These are phyloP conservation scores for Epinephelus lanceolatus DNA, from an alignment of 2,113 vertebrate species.

Conservation along the genomic window DNA sequence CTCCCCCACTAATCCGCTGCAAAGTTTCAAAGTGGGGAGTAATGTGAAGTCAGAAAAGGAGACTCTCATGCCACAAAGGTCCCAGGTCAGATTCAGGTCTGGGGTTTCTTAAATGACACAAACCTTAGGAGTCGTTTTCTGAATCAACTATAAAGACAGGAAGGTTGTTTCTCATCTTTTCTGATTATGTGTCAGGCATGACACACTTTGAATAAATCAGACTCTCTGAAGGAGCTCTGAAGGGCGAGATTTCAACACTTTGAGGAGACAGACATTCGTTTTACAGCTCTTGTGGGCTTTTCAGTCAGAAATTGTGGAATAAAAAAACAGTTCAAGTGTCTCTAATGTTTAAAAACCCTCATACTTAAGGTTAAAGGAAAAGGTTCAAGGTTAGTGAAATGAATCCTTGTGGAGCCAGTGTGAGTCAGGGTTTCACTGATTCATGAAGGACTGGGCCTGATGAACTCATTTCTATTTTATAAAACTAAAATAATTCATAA, in stretches of 20 bases:
- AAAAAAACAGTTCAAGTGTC: neutral
- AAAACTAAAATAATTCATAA: neutral
- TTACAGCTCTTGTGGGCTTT: constrained; percentile 18
- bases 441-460: neutral
- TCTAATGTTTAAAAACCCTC: neutral
- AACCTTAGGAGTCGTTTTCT: neutral
- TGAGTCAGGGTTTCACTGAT: neutral
- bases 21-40: neutral
- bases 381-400: neutral
- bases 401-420: neutral
- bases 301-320: neutral
- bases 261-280: constrained; percentile 10
- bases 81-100: neutral
- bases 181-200: neutral
- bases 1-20: neutral
- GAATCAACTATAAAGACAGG: neutral
- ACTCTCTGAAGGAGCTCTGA: constrained; percentile 1
- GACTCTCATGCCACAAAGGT: neutral
- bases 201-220: constrained; percentile 17
- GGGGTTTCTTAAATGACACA: neutral
- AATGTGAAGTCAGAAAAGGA: neutral
- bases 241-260: constrained; percentile 13
- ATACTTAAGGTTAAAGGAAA: neutral
- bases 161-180: constrained; percentile 40
- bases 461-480: constrained; percentile 36